These are phyloP conservation scores for Hippocampus barbouri DNA, from an alignment of 2,113 vertebrate species.

Conservation along the genomic window DNA sequence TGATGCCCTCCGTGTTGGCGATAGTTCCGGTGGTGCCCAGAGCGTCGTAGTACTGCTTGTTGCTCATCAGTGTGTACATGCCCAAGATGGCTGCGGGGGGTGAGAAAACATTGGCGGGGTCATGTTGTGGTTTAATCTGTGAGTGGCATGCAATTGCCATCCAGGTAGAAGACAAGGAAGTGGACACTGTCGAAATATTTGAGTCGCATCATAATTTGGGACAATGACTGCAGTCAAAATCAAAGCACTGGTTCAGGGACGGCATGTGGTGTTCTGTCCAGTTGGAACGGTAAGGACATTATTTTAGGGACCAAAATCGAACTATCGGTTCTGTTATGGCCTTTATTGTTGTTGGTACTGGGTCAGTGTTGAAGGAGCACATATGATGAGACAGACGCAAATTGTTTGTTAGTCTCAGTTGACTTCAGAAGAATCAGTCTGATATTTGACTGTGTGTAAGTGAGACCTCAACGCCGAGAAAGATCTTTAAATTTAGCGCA, in stretches of 20 bases:
- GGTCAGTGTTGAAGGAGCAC: too few species aligned
- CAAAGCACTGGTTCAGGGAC: too few species aligned
- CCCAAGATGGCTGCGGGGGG: constrained; percentile 85
- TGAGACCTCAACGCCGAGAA: not conserved
- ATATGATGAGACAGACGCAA: not conserved
- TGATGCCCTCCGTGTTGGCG: constrained; percentile 92
- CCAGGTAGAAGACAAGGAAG: not conserved
- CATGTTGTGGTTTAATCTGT: not conserved
- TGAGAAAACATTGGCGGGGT: constrained; percentile 4
- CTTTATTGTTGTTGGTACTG: too few species aligned
- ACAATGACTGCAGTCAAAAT: too few species aligned
- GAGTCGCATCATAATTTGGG: too few species aligned
- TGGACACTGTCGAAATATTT: too few species aligned
- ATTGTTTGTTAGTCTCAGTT: not conserved
- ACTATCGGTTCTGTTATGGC: too few species aligned
- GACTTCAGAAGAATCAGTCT: not conserved
- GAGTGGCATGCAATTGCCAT: not conserved
- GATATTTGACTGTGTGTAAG: not conserved
- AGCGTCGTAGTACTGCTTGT: constrained; percentile 97
- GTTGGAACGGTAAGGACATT: too few species aligned
- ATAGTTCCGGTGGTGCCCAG: constrained; percentile 83
- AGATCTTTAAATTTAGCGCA: constrained; percentile 3
- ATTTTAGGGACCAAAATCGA: too few species aligned
- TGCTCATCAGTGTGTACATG: constrained; percentile 99
- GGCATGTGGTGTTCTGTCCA: too few species aligned